Evolutionary conservation across 2,888 invertebrate species (phyloP).

Genomic region (Trichopoda pennipes): DNA sequence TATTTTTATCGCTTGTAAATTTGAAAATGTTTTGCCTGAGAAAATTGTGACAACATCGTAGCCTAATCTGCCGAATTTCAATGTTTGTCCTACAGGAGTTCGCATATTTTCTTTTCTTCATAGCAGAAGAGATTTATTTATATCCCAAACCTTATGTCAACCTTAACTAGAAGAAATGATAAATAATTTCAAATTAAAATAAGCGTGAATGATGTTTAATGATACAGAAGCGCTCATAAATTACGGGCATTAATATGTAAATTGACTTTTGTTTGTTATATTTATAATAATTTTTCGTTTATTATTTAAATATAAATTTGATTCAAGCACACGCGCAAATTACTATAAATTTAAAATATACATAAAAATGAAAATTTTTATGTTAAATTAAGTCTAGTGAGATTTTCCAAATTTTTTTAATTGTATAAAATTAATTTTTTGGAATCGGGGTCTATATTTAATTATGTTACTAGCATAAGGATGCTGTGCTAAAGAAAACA

Average conservation of each 20-base stretch:
- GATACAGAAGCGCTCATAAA: conserved; percentile 73
- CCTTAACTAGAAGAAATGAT: conserved; percentile 20
- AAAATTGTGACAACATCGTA: background rate
- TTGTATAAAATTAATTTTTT: too few species aligned
- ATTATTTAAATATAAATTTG: too few species aligned
- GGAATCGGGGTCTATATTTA: too few species aligned
- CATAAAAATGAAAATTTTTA: too few species aligned
- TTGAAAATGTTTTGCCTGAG: too few species aligned
- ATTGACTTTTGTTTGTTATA: conserved; percentile 65
- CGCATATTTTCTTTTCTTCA: conserved; percentile 8
- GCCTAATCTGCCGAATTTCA: background rate
- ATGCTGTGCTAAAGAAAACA: too few species aligned
- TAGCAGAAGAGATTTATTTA: background rate
- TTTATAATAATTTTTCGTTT: conserved; percentile 25
- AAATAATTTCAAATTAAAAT: conserved; percentile 51
- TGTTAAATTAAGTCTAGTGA: background rate
- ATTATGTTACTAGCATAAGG: too few species aligned
- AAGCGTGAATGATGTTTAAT: conserved; percentile 64
- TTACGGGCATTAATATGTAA: conserved; percentile 74
- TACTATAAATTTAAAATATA: too few species aligned
- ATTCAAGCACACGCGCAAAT: too few species aligned
- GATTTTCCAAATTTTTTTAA: background rate
- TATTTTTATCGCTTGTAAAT: too few species aligned
- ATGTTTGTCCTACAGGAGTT: background rate
- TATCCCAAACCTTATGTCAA: conserved; percentile 24